phyloP scores from a whole-genome alignment of 2,113 vertebrate species.

The Aleadryas rufinucha region DNA sequence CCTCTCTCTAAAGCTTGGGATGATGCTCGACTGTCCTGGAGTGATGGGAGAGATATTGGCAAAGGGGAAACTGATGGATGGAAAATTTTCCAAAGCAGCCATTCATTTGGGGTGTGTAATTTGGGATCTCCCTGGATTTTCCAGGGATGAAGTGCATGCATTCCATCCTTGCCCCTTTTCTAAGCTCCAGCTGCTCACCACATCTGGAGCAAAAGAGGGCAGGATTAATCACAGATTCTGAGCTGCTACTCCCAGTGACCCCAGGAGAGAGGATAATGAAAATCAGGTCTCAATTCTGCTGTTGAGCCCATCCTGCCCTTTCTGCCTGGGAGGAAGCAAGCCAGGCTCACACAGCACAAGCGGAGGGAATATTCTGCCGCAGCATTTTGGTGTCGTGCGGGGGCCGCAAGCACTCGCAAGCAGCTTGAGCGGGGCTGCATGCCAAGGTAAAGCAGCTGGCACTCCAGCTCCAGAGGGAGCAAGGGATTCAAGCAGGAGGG shows the following conservation, averaged over 20 bases:
- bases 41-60: neutral
- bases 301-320: neutral
- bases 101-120: neutral
- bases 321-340: neutral
- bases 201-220: neutral
- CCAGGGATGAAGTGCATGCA: neutral
- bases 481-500: neutral
- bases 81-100: neutral
- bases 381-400: neutral
- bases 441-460: slow-evolving; percentile 57
- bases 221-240: neutral
- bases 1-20: neutral
- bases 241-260: neutral
- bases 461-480: neutral
- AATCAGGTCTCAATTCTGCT: neutral
- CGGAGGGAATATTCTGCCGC: neutral
- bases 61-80: neutral
- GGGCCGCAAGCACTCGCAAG: neutral
- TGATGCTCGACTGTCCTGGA: neutral
- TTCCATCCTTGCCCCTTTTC: neutral
- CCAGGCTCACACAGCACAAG: neutral
- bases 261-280: neutral
- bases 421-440: neutral
- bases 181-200: neutral
- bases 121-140: slow-evolving; percentile 14